Conservation (phyloP, 2,797 vertebrate genomes). For the Hoplostethus mediterraneus region DNA sequence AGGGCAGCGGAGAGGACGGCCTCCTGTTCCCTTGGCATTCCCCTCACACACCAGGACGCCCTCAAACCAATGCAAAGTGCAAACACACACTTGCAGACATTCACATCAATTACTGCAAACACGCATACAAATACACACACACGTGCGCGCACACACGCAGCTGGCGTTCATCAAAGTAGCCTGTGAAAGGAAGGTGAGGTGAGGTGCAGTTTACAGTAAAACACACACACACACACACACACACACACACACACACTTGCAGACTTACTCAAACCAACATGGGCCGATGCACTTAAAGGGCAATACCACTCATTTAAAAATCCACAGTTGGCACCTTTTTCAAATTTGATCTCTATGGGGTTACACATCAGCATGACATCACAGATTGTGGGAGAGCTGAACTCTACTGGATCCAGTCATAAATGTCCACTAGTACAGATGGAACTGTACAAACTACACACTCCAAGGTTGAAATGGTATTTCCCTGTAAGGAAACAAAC, state of each 20-base stretch:
- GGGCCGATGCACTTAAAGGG: neutral
- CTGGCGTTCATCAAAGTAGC: conserved; percentile 22
- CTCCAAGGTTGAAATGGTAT: conserved; percentile 25
- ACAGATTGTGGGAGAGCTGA: conserved; percentile 5
- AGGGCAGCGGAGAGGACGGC: conserved; percentile 59
- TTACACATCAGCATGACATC: conserved; percentile 13
- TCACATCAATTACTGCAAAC: conserved; percentile 46
- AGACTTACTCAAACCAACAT: neutral
- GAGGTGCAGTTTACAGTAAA: conserved; percentile 6
- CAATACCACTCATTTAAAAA: neutral
- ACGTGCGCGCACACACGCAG: conserved; percentile 3
- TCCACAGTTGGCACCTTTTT: too few relatives aligned
- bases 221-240: neutral
- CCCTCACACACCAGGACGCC: conserved; percentile 56
- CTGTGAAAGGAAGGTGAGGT: too few relatives aligned
- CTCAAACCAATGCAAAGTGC: conserved; percentile 60
- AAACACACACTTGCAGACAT: conserved; percentile 40
- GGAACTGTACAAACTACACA: conserved; percentile 20
- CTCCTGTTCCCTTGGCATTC: conserved; percentile 66
- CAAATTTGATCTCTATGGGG: neutral
- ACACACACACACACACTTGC: neutral
- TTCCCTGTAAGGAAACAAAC: conserved; percentile 52
- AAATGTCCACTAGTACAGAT: conserved; percentile 23
- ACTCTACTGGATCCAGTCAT: neutral
- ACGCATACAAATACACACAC: neutral